Evolutionary conservation across 2,113 vertebrate genomes (phyloP).

Genomic region (Baryphthengus martii): DNA sequence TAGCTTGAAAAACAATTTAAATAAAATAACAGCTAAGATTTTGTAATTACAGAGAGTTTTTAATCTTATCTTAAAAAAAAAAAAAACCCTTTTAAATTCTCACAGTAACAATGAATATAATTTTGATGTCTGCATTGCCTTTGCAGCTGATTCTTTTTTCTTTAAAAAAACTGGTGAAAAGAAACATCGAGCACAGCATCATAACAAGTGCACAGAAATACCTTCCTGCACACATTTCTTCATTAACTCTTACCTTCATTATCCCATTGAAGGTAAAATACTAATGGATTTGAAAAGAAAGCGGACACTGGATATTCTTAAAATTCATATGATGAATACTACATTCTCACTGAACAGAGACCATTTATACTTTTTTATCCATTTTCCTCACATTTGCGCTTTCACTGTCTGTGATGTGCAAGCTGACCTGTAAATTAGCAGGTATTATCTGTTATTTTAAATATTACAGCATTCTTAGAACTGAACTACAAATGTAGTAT

Average conservation of each 20-base stretch:
- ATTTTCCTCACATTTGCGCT: neutral
- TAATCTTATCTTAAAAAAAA: neutral
- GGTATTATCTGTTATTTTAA: neutral
- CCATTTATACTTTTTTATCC: neutral
- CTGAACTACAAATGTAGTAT: neutral
- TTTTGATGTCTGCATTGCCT: neutral
- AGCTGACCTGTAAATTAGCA: neutral
- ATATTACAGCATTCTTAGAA: neutral
- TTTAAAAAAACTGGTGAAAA: neutral
- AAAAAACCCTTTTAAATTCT: neutral
- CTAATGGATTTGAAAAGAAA: neutral
- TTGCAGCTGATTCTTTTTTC: neutral
- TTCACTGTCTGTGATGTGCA: neutral
- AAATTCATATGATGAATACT: neutral
- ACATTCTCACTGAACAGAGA: neutral
- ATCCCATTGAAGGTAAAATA: neutral
- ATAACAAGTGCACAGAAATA: neutral
- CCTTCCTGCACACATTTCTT: neutral
- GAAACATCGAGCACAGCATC: rapidly evolving
- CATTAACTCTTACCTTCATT: neutral
- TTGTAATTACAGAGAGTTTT: neutral
- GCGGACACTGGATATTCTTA: neutral
- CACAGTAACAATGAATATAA: neutral
- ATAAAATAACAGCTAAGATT: neutral
- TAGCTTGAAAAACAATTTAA: neutral